Conservation (phyloP, 2,888 invertebrate species). For the Plagodis pulveraria region DNA sequence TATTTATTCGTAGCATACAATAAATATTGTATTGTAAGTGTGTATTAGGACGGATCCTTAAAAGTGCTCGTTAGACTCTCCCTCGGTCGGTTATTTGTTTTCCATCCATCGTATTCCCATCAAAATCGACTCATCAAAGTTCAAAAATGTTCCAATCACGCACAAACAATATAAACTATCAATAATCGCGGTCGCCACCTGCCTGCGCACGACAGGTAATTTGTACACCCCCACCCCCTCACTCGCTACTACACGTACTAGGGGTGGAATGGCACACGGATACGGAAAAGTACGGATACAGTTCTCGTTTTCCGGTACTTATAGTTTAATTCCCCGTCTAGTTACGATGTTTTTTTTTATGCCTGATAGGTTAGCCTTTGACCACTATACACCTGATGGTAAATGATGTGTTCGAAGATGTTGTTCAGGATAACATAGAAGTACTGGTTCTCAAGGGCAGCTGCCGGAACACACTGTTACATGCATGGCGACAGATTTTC, state of each 20-base stretch:
- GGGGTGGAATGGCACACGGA: neutral
- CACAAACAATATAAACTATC: constrained; percentile 51
- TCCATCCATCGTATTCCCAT: neutral
- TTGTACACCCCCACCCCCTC: constrained; percentile 46
- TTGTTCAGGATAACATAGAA: too few relatives aligned
- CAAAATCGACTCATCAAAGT: constrained; percentile 4
- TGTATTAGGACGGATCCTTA: too few relatives aligned
- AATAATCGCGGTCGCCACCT: constrained; percentile 57
- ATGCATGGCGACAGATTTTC: too few relatives aligned
- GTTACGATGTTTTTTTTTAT: too few relatives aligned
- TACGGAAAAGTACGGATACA: neutral
- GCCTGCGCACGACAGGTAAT: constrained; percentile 73
- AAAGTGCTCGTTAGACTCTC: too few relatives aligned
- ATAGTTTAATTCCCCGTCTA: too few relatives aligned
- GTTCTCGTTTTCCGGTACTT: neutral
- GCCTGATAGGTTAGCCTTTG: too few relatives aligned
- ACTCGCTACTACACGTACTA: constrained; percentile 12
- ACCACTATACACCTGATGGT: too few relatives aligned
- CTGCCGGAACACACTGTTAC: too few relatives aligned
- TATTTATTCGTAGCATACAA: too few relatives aligned
- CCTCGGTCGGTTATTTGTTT: neutral
- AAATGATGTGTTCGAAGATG: too few relatives aligned
- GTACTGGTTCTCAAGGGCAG: too few relatives aligned
- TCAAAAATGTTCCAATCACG: constrained; percentile 29
- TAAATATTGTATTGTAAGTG: neutral